phyloP scores from a whole-genome alignment of 2,113 vertebrate genomes.

The Antechinus flavipes region DNA sequence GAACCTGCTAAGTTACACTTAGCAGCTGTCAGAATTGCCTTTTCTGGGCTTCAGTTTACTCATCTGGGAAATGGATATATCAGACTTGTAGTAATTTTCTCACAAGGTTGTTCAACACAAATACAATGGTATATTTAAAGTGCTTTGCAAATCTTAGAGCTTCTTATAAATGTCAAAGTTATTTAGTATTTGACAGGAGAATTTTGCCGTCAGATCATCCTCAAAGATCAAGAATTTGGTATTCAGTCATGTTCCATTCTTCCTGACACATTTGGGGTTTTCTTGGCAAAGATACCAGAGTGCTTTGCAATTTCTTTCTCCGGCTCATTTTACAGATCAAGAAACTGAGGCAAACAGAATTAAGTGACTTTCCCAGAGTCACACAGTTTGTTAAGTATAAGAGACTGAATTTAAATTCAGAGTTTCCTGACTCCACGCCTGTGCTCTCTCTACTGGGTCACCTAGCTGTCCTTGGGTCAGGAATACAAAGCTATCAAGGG shows the following conservation, averaged over 20 bases:
- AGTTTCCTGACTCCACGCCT: background rate
- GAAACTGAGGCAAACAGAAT: too few relatives aligned
- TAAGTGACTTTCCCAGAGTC: too few relatives aligned
- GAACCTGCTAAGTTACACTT: background rate
- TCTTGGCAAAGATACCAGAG: too few relatives aligned
- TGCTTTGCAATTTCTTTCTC: too few relatives aligned
- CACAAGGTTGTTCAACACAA: background rate
- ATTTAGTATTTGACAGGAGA: background rate
- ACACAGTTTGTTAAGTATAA: too few relatives aligned
- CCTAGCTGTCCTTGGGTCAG: background rate
- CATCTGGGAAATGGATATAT: too few relatives aligned
- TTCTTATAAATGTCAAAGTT: background rate
- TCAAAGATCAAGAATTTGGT: too few relatives aligned
- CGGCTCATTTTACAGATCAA: too few relatives aligned
- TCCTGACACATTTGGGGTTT: too few relatives aligned
- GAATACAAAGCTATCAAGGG: too few relatives aligned
- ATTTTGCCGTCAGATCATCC: background rate
- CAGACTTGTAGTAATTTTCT: background rate
- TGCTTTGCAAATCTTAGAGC: background rate
- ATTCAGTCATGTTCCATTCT: too few relatives aligned
- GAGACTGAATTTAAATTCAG: too few relatives aligned
- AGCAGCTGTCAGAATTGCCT: background rate
- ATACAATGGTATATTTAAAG: background rate
- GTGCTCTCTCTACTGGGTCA: background rate
- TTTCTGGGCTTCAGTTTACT: constrained; percentile 9